A percentile compares a stretch with the other conserved stretches of the same genome.
Evolutionary conservation across 2,888 invertebrate genomes (phyloP).

Genomic region (Sussaba pulchella): DNA sequence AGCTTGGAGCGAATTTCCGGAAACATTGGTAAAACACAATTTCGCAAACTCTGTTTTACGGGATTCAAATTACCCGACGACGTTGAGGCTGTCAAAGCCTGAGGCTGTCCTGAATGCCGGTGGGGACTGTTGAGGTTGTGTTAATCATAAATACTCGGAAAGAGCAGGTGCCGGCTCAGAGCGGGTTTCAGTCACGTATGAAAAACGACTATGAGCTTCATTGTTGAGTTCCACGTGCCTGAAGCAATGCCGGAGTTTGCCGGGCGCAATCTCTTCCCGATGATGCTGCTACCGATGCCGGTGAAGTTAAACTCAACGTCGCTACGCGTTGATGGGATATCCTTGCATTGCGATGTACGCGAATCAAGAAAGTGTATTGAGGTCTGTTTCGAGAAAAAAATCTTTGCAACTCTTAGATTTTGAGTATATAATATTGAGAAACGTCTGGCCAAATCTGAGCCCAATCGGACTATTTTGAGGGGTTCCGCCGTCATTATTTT

Average conservation of each 20-base stretch:
- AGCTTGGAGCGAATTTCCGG: no score
- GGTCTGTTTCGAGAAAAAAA: no score
- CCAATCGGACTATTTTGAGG: no score
- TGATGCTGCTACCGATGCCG: neutral
- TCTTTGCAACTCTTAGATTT: no score
- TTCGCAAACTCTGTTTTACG: no score
- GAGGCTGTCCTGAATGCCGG: no score
- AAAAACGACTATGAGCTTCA: constrained; percentile 1
- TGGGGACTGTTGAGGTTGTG: no score
- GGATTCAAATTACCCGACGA: constrained; percentile 11
- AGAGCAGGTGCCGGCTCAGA: neutral
- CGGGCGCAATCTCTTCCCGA: neutral
- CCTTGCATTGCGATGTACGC: neutral
- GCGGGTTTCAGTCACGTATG: neutral
- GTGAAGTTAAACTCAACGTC: neutral
- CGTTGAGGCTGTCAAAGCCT: constrained; percentile 5
- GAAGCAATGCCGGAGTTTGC: constrained; percentile 24
- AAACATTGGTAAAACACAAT: no score
- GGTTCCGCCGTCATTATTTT: no score
- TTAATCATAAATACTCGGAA: neutral
- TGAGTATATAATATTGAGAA: no score
- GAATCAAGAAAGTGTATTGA: no score
- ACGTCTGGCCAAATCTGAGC: no score
- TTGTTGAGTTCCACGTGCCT: neutral
- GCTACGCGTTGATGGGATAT: neutral